A percentile compares a stretch with the other conserved stretches of the same genome.
These are phyloP conservation scores for Cheilosia scutellata DNA, from an alignment of 2,888 invertebrate species.

Conservation along the genomic window DNA sequence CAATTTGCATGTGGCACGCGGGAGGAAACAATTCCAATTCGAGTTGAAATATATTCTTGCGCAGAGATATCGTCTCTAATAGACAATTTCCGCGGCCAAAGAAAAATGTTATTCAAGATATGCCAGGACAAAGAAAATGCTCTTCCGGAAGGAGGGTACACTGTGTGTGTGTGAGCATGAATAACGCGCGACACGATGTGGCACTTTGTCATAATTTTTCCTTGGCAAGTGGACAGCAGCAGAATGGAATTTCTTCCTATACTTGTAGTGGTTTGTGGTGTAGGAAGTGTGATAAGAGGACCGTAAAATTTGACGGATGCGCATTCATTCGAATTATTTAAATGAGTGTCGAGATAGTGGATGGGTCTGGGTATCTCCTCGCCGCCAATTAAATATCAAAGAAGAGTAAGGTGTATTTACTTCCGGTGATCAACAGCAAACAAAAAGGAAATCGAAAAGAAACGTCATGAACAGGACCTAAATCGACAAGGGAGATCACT, in stretches of 20 bases:
- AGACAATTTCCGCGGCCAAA: constrained; percentile 70
- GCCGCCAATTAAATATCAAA: too few species aligned
- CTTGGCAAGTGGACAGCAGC: constrained; percentile 39
- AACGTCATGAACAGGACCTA: too few species aligned
- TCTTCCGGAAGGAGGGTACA: constrained; percentile 1
- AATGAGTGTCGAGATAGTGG: neutral
- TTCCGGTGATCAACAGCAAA: too few species aligned
- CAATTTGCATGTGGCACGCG: constrained; percentile 62
- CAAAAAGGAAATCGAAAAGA: too few species aligned
- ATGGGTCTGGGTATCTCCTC: too few species aligned
- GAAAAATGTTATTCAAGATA: constrained; percentile 49
- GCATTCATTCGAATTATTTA: constrained; percentile 24
- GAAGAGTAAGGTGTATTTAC: too few species aligned
- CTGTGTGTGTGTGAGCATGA: constrained; percentile 38
- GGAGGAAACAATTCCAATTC: constrained; percentile 66
- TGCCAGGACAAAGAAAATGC: constrained; percentile 20
- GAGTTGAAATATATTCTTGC: constrained; percentile 65
- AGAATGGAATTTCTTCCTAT: neutral
- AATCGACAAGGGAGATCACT: too few species aligned
- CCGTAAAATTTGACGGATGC: neutral
- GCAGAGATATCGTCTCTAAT: constrained; percentile 60
- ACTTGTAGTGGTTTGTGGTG: neutral
- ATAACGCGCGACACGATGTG: constrained; percentile 57
- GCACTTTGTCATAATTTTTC: constrained; percentile 67
- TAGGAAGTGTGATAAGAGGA: constrained; percentile 10